phyloP scores from a whole-genome alignment of 2,888 invertebrate species.

The Nomada fabriciana region DNA sequence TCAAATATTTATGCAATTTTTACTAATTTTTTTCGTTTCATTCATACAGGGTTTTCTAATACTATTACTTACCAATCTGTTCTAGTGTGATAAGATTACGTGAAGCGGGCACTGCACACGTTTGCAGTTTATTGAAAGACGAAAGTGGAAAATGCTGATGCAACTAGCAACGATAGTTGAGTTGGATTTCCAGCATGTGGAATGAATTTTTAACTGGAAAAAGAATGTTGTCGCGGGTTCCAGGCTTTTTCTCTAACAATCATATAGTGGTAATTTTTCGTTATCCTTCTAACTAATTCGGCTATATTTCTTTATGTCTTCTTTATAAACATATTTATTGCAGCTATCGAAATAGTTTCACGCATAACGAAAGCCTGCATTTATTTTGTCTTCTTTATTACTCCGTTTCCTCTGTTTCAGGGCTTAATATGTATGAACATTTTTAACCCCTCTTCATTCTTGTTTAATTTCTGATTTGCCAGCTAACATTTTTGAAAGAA shows the following conservation, averaged over 20 bases:
- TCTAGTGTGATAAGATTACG: conserved; percentile 48
- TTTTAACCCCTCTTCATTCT: background rate
- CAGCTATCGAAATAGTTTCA: background rate
- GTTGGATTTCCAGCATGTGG: conserved; percentile 55
- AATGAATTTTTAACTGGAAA: conserved; percentile 44
- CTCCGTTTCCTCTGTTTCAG: background rate
- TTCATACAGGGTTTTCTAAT: conserved; percentile 40
- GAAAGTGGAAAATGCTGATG: conserved; percentile 63
- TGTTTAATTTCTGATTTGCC: conserved; percentile 1
- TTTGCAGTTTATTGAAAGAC: conserved; percentile 56
- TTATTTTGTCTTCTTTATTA: background rate
- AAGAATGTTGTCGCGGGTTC: conserved; percentile 32
- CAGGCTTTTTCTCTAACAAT: background rate
- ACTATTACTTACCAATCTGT: conserved; percentile 39
- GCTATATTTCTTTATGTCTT: background rate
- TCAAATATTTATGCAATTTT: conserved; percentile 29
- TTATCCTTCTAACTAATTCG: background rate
- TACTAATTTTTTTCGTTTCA: background rate
- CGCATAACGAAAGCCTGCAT: background rate
- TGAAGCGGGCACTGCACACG: conserved; percentile 18
- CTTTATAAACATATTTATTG: background rate
- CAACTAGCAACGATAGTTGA: conserved; percentile 58
- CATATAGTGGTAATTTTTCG: background rate
- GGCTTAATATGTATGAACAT: background rate
- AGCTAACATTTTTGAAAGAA: conserved; percentile 48